Base-by-base conservation (phyloP, 2,113 vertebrate genomes). In the Ochotona curzoniae region DNA sequence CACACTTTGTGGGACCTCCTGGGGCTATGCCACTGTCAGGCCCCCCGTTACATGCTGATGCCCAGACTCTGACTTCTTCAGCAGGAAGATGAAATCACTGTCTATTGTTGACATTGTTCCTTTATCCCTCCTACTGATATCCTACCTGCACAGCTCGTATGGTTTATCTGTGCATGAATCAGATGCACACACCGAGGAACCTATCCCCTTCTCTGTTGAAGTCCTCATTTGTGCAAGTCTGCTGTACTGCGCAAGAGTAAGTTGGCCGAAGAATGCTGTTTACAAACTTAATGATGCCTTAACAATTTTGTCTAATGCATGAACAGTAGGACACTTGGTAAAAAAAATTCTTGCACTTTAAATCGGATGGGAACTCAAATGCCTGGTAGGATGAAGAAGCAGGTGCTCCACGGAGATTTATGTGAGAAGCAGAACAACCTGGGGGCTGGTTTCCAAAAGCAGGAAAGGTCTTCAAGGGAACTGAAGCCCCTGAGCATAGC, bases 401-500 rank as follows among this genome's bases (percentile, higher is more conserved):
- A 32, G 82, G 7, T 14, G 21, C 7, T 38, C 6, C 3, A n/a
- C 10, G 13, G 69, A 69, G 60, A 18, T 10, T 85, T 35, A 10
- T 13, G 4, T 26, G 61, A 23, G 30, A 73, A 49, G 21, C 44
- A n/a, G 18, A 28, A 28, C 44, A 12, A 3, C 28, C 11, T 54
- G 66, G 26, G 32, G 30, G 30, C 26, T 49, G 47, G 12, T 74
- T 79, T 87, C 10, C 61, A 79, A 64, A 94, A 54, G 51, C 8
- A n/a, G n/a, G 49, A 1, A 5, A 5, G 76, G 81, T 89, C 95
- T 75, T 90, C 89, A 57, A 28, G 85, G 82, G 69, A 96, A 71
- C 93, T 93, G 61, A 79, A 85, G 60, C 71, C 81, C 87, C 94
- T 44, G 5, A 92, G 91, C 94, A 64, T 44, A 13, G 1, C 21